Evolutionary conservation across 2,888 invertebrate genomes (phyloP), one percentile per base, ranked within the genome.

Genomic region (Mallateleia sp.): DNA sequence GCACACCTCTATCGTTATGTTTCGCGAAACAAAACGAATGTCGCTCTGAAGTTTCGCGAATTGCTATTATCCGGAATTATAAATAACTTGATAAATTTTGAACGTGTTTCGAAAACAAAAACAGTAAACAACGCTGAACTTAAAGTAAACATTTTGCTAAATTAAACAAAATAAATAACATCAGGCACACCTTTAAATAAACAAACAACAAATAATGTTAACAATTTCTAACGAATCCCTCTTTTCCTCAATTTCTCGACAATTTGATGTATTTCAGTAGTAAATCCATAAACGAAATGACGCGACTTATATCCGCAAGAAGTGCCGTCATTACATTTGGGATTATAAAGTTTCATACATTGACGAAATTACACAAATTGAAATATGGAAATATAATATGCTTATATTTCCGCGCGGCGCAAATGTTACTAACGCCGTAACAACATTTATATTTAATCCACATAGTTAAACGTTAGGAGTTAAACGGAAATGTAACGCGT

Each of bases 1-100:
- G n/a, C n/a, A n/a, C n/a, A n/a, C n/a, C n/a, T 67, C 18, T 20
- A 22, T 54, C 54, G 24, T 69, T 47, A 72, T 72, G 45, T 72
- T 58, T 45, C 47, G 45, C 32, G 20, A 45, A 22, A 32, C 60
- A 45, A 60, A 60, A 72, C 28, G n/a, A 45, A 71, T n/a, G 28
- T 47, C 32, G 50, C 32, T 20, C 14, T 50, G 50, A 28, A 67
- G 50, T 66, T 25, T 25, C 47, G 7, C 5, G 5, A 2, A n/a
- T 22, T 45, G 3, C 24, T 22, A 24, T 45, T 32, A 47, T 64
- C 25, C 47, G n/a, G 25, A 3, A 47, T 14, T 50, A 50, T 47
- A 50, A 67, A 45, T 45, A n/a, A n/a, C n/a, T n/a, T n/a, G n/a
- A n/a, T n/a, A n/a, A n/a, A n/a, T n/a, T n/a, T n/a, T n/a, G n/a